phyloP scores from a whole-genome alignment of 1,140 invertebrate genomes.

The Drosophila erecta region DNA sequence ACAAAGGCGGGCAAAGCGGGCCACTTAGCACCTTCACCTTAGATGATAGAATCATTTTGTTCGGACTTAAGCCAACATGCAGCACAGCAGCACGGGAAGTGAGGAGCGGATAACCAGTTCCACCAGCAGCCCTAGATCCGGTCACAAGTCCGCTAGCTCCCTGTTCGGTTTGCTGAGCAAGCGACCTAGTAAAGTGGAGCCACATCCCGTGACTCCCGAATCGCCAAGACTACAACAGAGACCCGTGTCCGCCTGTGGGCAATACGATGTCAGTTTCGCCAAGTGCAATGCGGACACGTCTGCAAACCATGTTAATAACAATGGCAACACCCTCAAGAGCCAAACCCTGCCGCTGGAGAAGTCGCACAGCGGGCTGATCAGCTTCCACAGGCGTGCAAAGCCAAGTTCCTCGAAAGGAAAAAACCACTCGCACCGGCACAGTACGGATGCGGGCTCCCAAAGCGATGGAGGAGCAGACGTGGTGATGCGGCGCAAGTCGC shows the following conservation, averaged over 20 bases:
- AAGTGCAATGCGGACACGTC: constrained; percentile 40
- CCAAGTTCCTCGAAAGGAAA: constrained; percentile 58
- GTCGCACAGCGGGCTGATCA: constrained; percentile 73
- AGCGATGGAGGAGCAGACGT: constrained; percentile 72
- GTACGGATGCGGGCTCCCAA: constrained; percentile 68
- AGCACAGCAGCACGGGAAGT: constrained; percentile 56
- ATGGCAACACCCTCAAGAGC: constrained; percentile 59
- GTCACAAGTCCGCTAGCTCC: constrained; percentile 55
- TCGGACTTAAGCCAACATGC: constrained; percentile 38
- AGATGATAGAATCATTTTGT: constrained; percentile 5
- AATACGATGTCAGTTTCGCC: constrained; percentile 73
- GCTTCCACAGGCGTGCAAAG: constrained; percentile 69
- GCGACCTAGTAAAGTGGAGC: constrained; percentile 68
- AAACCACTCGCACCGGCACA: constrained; percentile 66
- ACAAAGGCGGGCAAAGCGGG: constrained; percentile 30
- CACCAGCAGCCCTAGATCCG: constrained; percentile 65
- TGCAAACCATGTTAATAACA: constrained; percentile 37
- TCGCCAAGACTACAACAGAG: constrained; percentile 59
- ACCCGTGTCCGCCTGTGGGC: constrained; percentile 56
- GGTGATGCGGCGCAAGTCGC: constrained; percentile 70
- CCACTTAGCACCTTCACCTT: constrained; percentile 14
- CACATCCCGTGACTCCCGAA: constrained; percentile 67
- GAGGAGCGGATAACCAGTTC: constrained; percentile 74
- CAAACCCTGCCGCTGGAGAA: constrained; percentile 77
- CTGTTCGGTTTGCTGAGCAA: constrained; percentile 74